Percentiles rank a stretch among this genome's conserved stretches.
These are phyloP conservation scores for Siphamia tubifer DNA, from an alignment of 2,113 vertebrate genomes.

Conservation along the genomic window DNA sequence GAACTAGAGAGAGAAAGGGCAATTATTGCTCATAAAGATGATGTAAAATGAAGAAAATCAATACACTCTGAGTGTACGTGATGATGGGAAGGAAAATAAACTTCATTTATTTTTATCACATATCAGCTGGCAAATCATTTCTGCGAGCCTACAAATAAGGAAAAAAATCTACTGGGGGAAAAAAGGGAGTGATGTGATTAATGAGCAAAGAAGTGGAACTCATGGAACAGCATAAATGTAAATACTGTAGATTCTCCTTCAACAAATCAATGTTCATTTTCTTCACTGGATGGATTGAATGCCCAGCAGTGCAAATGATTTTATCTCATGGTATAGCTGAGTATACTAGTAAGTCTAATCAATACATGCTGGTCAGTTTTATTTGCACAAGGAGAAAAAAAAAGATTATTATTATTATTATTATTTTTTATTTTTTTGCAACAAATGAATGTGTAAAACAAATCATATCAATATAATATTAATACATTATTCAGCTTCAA, in stretches of 20 bases:
- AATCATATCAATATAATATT: no score
- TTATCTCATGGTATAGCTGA: conserved; percentile 17
- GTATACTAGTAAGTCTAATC: background rate
- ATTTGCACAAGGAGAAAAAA: no score
- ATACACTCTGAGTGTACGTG: conserved; percentile 4
- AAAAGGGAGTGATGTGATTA: conserved; percentile 43
- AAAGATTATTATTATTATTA: no score
- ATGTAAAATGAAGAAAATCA: conserved; percentile 40
- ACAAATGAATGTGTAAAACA: no score
- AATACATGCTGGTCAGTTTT: background rate
- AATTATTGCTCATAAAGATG: conserved; percentile 28
- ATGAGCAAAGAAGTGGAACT: conserved; percentile 38
- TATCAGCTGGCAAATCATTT: conserved; percentile 20
- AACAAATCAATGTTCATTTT: conserved; percentile 58
- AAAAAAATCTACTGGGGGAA: background rate
- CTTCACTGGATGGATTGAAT: conserved; percentile 16
- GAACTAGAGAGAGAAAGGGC: background rate
- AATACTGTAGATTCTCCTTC: conserved; percentile 23
- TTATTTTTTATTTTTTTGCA: no score
- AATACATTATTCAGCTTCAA: no score
- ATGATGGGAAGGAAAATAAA: conserved; percentile 14
- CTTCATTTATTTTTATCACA: conserved; percentile 33
- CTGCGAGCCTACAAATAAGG: conserved; percentile 10
- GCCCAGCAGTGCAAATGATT: background rate
- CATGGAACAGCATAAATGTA: conserved; percentile 26